Evolutionary conservation across 1,140 invertebrate species (phyloP), one percentile per base, ranked within the genome.

Genomic region (Penaeus japonicus): DNA sequence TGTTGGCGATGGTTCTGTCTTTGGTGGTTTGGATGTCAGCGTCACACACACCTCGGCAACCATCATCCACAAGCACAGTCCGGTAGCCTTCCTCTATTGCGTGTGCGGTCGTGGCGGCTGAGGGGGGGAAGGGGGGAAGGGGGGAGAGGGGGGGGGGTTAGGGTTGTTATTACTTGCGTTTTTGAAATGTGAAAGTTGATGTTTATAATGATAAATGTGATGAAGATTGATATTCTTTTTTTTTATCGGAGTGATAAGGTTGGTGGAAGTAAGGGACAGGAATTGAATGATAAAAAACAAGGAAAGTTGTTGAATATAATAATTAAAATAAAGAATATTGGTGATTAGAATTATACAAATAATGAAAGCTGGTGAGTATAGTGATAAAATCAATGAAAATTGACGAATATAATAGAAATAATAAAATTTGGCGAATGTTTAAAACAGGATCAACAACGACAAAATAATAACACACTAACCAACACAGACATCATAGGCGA

Each of bases 401-500:
- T 20, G 27, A 18, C 2, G 27, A 82, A 57, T 35, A 32, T 65
- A 17, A 47, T 39, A 65, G 7, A 82, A 53, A 20, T n/a, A n/a
- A 54, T 32, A n/a, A 79, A 53, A 4, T 30, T 78, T 1, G 4
- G 54, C 30, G 22, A 83, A n/a, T 22, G n/a, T 18, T 4, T 10
- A 65, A 22, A 12, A 30, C 4, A 12, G 10, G 2, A 24, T 30
- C 17, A 53, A 1, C 47, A 35, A 24, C 53, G 59, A 30, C 17
- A 70, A 77, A 20, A 55, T 30, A 18, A 55, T 20, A 22, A 7
- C 22, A 65, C 39, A 92, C 94, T 93, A 93, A 95, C 96, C 97
- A 22, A 99, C 98, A 92, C 98, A 99, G 77, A 99, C 96, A 92
- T 99, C 98, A 91, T 98, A 98, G 0, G 98, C 98, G 65, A 99